Evolutionary conservation across 2,113 vertebrate genomes (phyloP).

Genomic region (Peromyscus californicus): DNA sequence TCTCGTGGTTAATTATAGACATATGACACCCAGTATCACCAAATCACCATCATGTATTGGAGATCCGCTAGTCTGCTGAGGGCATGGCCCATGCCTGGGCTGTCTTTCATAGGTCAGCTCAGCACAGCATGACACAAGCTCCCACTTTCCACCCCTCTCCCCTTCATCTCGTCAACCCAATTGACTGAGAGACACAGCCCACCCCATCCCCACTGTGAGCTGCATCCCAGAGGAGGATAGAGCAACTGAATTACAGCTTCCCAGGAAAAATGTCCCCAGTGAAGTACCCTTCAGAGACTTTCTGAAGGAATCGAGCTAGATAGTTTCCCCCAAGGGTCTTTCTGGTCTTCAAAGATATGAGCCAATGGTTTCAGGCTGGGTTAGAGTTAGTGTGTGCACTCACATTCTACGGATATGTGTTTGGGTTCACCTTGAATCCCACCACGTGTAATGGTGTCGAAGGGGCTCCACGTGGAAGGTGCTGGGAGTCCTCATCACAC

Average conservation of each 20-base stretch:
- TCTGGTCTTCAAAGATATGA: neutral
- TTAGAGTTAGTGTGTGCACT: neutral
- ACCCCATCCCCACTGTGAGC: too few relatives aligned
- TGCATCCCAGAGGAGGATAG: neutral
- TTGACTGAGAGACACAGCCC: too few relatives aligned
- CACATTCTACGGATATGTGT: too few relatives aligned
- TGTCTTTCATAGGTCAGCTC: neutral
- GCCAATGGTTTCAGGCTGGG: too few relatives aligned
- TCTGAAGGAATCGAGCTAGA: neutral
- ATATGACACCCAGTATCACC: too few relatives aligned
- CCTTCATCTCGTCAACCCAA: neutral
- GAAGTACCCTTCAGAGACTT: neutral
- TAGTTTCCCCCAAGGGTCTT: too few relatives aligned
- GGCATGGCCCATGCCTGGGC: neutral
- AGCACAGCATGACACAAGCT: neutral
- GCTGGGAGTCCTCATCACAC: neutral
- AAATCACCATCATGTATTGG: too few relatives aligned
- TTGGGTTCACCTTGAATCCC: too few relatives aligned
- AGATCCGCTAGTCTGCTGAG: neutral
- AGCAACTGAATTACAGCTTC: too few relatives aligned
- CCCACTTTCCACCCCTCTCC: accelerated
- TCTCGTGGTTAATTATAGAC: neutral
- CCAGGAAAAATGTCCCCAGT: neutral
- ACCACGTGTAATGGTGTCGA: accelerated
- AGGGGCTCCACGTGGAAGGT: neutral